Conservation (phyloP, 2,888 invertebrate species). For the Latheticus oryzae region DNA sequence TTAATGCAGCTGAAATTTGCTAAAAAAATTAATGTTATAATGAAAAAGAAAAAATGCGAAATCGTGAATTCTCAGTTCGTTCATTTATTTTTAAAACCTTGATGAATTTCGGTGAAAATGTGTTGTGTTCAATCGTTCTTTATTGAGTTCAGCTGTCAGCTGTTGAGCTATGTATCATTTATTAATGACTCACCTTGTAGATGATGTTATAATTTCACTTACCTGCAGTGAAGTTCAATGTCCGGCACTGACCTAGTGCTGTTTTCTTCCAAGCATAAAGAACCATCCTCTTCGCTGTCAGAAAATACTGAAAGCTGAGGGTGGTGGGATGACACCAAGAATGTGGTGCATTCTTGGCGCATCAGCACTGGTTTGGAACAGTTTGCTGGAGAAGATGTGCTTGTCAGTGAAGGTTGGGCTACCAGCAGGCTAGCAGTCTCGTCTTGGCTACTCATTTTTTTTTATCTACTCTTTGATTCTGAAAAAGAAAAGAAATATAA, state of each 20-base stretch:
- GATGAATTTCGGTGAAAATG: too few relatives aligned
- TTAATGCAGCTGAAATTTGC: too few relatives aligned
- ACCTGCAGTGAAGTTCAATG: conserved; percentile 81
- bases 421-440: conserved; percentile 85
- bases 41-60: too few relatives aligned
- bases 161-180: too few relatives aligned
- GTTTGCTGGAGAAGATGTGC: conserved; percentile 66
- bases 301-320: conserved; percentile 78
- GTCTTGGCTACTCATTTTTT: conserved; percentile 77
- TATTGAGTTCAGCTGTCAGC: too few relatives aligned
- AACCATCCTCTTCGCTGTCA: conserved; percentile 82
- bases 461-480: conserved; percentile 25
- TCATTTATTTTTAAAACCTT: too few relatives aligned
- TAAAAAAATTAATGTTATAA: too few relatives aligned
- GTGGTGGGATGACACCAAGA: conserved; percentile 75
- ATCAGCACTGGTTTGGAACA: conserved; percentile 83
- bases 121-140: too few relatives aligned
- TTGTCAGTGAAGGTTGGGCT: conserved; percentile 71
- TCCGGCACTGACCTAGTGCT: conserved; percentile 84
- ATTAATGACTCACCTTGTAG: too few relatives aligned
- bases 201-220: too few relatives aligned
- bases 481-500: conserved; percentile 16
- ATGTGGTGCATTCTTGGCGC: conserved; percentile 87
- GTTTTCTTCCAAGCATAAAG: conserved; percentile 74
- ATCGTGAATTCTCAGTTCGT: too few relatives aligned